Conservation (phyloP, 2,888 invertebrate species). For the Pachymerium ferrugineum region DNA sequence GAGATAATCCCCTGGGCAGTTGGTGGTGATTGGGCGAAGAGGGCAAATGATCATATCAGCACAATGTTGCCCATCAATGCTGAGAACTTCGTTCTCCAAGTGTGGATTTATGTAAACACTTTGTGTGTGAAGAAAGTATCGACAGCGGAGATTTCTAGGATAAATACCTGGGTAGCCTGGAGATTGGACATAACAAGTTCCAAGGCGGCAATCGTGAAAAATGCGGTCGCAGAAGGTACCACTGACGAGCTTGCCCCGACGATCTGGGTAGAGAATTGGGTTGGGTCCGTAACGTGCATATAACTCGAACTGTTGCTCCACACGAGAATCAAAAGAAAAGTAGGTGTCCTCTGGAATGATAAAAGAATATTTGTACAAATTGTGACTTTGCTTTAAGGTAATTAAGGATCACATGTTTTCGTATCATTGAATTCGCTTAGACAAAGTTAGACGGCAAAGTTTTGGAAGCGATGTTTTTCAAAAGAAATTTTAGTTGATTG, state of each 20-base stretch:
- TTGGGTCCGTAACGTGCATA: constrained; percentile 88
- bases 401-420: no score
- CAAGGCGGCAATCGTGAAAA: constrained; percentile 78
- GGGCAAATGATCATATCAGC: constrained; percentile 94
- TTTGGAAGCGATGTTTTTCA: no score
- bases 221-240: constrained; percentile 83
- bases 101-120: constrained; percentile 54
- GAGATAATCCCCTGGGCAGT: constrained; percentile 85
- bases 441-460: no score
- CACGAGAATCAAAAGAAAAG: constrained; percentile 77
- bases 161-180: constrained; percentile 90
- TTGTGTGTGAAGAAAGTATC: constrained; percentile 75
- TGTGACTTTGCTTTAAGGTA: no score
- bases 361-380: no score
- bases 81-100: constrained; percentile 88
- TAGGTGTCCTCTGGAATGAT: constrained; percentile 67
- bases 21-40: constrained; percentile 79
- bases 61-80: constrained; percentile 85
- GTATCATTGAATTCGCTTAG: no score
- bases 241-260: constrained; percentile 79
- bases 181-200: constrained; percentile 88
- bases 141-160: constrained; percentile 82
- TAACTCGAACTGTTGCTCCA: constrained; percentile 85
- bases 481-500: no score
- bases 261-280: constrained; percentile 84